Evolutionary conservation across 2,888 invertebrate genomes (phyloP), one percentile per base, ranked within the genome.

Genomic region (Oscheius sp.): DNA sequence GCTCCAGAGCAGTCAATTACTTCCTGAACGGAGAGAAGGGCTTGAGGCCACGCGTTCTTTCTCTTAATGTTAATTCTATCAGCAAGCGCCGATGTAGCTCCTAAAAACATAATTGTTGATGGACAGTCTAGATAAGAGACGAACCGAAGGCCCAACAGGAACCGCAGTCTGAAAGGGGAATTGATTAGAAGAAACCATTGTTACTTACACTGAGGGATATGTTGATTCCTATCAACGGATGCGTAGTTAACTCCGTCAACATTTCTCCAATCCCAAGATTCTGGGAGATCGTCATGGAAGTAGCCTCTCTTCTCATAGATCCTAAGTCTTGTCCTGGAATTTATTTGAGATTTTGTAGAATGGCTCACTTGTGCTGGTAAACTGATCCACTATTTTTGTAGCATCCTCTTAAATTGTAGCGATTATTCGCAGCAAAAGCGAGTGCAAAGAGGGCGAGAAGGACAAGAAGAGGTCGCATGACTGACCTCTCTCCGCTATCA

Each of bases 41-140:
- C 86, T 20, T 82, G 81, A 2, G 88, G 88, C 88, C 88, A 89
- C 1, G 84, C 85, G 50, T 86, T 87, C 67, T 87, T 86, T 24
- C 88, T 80, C 75, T 85, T 85, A 71, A 88, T 88, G 82, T 88
- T 88, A 73, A 89, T 87, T 38, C 88, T 84, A 74, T 89, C 88
- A 59, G 88, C 88, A 67, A 89, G 68, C 1, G 88, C 87, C 68
- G 87, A 87, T 6, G 88, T 89, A 2, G 88, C 81, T 38, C 88
- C 74, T 49, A 69, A 71, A 47, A 17, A 20, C 22, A 20, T 24
- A 8, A 6, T 9, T 17, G 38, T 59, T 41, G 36, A 24, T 57
- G 33, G 57, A 38, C 17, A 49, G 2, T 14, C 22, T n/a, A 30
- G 66, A 66, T 30, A 61, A 47, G 45, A 49, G 50, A 74, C 74